Conservation (phyloP, 2,797 vertebrate genomes). For the Rhadinocentrus ornatus region DNA sequence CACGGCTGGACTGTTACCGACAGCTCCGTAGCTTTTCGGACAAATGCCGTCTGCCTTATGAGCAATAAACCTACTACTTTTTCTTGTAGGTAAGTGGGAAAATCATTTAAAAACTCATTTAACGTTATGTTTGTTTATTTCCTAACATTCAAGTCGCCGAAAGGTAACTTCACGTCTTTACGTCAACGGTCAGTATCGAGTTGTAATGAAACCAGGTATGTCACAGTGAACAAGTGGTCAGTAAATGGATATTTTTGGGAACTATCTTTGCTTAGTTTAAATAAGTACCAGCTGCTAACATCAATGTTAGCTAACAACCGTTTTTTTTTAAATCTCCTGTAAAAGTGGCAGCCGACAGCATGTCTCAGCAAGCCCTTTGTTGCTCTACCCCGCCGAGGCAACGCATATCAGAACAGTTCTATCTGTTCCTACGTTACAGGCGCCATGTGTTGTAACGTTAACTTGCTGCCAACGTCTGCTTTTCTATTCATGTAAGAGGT, state of each 20-base stretch:
- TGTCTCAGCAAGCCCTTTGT: constrained; percentile 65
- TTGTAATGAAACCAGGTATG: background rate
- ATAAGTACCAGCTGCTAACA: background rate
- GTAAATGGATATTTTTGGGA: background rate
- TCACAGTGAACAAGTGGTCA: background rate
- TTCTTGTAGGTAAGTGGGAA: constrained; percentile 59
- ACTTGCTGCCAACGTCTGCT: constrained; percentile 6
- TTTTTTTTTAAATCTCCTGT: background rate
- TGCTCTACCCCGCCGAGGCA: constrained; percentile 32
- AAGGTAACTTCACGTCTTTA: constrained; percentile 16
- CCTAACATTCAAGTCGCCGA: background rate
- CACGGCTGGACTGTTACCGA: background rate
- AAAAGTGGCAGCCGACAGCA: constrained; percentile 13
- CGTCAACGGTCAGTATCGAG: background rate
- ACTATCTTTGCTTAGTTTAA: background rate
- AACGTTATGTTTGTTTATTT: background rate
- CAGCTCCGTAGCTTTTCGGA: constrained; percentile 11
- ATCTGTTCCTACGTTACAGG: background rate
- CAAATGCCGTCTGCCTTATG: constrained; percentile 31
- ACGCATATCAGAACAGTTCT: background rate
- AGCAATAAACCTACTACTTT: constrained; percentile 11
- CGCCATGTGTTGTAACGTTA: constrained; percentile 14
- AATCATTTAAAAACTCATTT: background rate
- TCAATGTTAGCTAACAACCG: background rate
- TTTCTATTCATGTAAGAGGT: background rate